Base-by-base conservation (phyloP, 2,888 invertebrate species). In the Iselma pallidipennis region DNA sequence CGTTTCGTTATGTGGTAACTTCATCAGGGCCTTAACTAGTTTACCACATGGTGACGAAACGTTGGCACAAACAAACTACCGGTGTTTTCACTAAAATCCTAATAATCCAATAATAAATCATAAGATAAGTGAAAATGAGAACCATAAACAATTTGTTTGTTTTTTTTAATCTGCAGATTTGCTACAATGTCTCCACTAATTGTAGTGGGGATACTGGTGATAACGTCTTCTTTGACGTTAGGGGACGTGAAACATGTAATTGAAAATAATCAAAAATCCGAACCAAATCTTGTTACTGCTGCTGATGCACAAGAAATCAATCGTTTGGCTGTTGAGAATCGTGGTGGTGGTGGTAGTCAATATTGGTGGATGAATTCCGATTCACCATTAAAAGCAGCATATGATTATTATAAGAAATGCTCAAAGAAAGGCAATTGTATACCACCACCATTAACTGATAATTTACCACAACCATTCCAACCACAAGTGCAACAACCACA, bases 281-380 rank as follows among this genome's bases (percentile, higher is more conserved):
- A n/a, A n/a, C 57, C 56, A 49, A 61, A 53, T 59, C 60, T 59
- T 54, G 53, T 71, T 31, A 67, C 69, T n/a, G n/a, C n/a, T 55
- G 71, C 74, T 23, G 66, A 68, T 7, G 57, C 45, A 9, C 28
- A 54, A 25, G 74, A 71, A 50, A 61, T 76, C 53, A 75, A 76
- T 63, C 54, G 63, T 37, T 67, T 74, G 25, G 68, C 62, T 23
- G 21, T 49, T 29, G 12, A 49, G 19, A 52, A 16, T 7, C 84
- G 84, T 28, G 84, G 85, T 76, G 81, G n/a, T n/a, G n/a, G n/a
- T n/a, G n/a, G n/a, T n/a, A n/a, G n/a, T n/a, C n/a, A 82, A 64
- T 87, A 83, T 76, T 88, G 88, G 88, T 88, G 88, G 88, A 85
- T 86, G 82, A 82, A 82, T 62, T 80, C 85, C 25, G 80, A 87